Percentiles rank a stretch among this genome's conserved stretches.
Conservation (phyloP, 37 sponge, comb jelly and placozoan genomes). For the Ianthella basta region DNA sequence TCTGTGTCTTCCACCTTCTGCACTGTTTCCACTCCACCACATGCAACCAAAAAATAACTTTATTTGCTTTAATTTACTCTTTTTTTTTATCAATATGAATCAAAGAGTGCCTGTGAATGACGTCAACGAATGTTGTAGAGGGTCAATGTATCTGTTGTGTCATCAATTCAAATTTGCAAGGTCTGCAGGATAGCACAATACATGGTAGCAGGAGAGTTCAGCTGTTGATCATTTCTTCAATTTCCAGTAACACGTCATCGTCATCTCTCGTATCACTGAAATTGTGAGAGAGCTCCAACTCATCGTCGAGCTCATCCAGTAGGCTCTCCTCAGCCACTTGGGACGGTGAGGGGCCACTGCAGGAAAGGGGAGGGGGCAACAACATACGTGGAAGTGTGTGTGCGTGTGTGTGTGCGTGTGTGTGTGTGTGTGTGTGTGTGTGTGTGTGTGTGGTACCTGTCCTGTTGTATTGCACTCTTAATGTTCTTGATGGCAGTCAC, state of each 20-base stretch:
- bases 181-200: no score
- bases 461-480: no score
- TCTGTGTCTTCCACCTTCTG: no score
- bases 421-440: background rate
- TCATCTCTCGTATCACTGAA: slow-evolving; percentile 49
- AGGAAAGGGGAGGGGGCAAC: background rate
- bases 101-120: no score
- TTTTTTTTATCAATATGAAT: no score
- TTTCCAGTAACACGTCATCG: slow-evolving; percentile 72
- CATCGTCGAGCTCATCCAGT: background rate
- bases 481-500: no score
- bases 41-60: no score
- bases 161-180: no score
- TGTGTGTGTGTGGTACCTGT: background rate
- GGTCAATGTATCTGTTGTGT: no score
- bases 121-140: no score
- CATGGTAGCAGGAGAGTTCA: background rate
- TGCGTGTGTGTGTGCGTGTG: background rate
- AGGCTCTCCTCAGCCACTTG: background rate
- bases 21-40: no score
- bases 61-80: no score
- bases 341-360: background rate
- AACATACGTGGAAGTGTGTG: background rate
- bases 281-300: background rate
- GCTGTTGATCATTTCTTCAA: slow-evolving; percentile 61